A percentile compares a stretch with the other conserved stretches of the same genome.
phyloP scores from a whole-genome alignment of 2,797 vertebrate genomes.

The Sus cebifrons region DNA sequence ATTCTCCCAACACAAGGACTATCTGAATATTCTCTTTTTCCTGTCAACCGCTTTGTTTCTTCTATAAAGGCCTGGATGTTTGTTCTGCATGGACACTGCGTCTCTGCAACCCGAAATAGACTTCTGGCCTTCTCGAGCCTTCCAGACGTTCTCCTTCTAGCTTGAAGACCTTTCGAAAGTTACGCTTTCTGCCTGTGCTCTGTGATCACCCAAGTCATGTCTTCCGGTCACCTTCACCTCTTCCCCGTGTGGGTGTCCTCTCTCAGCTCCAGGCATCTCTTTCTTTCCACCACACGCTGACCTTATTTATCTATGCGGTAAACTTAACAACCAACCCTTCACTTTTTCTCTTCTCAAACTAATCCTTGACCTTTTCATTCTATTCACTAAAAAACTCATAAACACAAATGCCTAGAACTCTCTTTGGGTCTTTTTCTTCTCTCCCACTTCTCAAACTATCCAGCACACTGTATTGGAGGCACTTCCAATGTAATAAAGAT shows the following conservation, averaged over 20 bases:
- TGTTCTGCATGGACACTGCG: background rate
- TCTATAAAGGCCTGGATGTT: background rate
- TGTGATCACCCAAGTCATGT: background rate
- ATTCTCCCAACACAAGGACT: background rate
- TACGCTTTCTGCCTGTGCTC: background rate
- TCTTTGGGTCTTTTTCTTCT: background rate
- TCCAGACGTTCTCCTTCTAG: background rate
- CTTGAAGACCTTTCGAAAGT: background rate
- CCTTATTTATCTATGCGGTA: background rate
- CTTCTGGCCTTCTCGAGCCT: background rate
- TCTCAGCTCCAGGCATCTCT: background rate
- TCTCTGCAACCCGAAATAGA: background rate
- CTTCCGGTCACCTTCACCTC: background rate
- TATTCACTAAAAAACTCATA: background rate
- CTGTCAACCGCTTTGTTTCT: background rate
- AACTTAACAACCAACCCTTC: background rate
- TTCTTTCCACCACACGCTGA: background rate
- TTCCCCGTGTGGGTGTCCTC: background rate
- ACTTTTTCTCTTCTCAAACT: slow-evolving; percentile 12
- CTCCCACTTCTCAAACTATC: background rate
- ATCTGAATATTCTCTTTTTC: background rate
- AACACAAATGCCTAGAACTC: background rate
- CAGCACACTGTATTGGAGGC: background rate
- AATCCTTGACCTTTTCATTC: background rate
- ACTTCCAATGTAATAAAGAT: background rate